Percentiles rank a stretch among this genome's conserved stretches.
Conservation (phyloP, 2,113 vertebrate species). For the Zapornia atra region DNA sequence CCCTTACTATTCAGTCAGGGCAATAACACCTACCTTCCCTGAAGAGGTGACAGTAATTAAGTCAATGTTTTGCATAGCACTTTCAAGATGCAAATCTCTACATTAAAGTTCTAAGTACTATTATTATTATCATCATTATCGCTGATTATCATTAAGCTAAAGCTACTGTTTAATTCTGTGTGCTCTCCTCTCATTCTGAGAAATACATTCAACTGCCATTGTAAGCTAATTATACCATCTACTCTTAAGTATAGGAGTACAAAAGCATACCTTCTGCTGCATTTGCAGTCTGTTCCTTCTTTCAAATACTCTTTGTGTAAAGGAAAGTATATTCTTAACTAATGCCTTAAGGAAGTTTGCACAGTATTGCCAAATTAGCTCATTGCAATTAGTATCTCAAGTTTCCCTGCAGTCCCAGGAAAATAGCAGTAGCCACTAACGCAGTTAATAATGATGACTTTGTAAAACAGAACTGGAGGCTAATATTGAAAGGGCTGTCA, state of each 20-base stretch:
- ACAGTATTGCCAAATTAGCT: conserved; percentile 55
- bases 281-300: conserved; percentile 36
- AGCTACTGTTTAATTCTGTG: conserved; percentile 42
- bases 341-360: conserved; percentile 67
- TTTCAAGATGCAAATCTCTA: conserved; percentile 67
- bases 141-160: conserved; percentile 60
- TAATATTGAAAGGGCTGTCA: conserved; percentile 33
- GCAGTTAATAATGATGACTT: conserved; percentile 57
- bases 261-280: conserved; percentile 58
- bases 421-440: conserved; percentile 23
- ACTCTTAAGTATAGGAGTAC: conserved; percentile 46
- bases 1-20: conserved; percentile 45
- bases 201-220: conserved; percentile 51
- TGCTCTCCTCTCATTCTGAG: conserved; percentile 1
- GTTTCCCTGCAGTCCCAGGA: conserved; percentile 46
- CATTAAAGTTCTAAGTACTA: conserved; percentile 63
- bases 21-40: conserved; percentile 56
- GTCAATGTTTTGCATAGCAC: conserved; percentile 69
- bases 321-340: conserved; percentile 63
- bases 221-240: conserved; percentile 64
- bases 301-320: conserved; percentile 62
- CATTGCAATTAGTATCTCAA: conserved; percentile 61
- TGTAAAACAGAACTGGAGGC: conserved; percentile 60
- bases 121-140: conserved; percentile 64
- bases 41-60: conserved; percentile 71